Conservation (phyloP, 1,140 invertebrate species). For the Temnothorax curvispinosus region DNA sequence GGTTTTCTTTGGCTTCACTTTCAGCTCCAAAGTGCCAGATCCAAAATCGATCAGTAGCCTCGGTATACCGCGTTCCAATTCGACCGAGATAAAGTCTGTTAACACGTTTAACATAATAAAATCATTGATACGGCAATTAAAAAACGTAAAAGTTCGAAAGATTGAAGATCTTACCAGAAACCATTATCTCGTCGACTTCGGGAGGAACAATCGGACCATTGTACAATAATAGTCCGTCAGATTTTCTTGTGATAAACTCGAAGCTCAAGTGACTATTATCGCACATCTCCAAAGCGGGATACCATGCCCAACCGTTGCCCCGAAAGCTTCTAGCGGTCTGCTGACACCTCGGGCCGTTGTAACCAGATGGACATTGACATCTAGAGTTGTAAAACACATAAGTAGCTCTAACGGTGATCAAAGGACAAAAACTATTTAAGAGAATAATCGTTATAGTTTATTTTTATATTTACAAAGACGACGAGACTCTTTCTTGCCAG, state of each 20-base stretch:
- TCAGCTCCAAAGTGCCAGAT: slow-evolving; percentile 95
- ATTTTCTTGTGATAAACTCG: slow-evolving; percentile 96
- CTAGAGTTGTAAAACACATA: slow-evolving; percentile 77
- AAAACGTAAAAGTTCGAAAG: not conserved
- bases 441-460: not conserved
- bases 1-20: slow-evolving; percentile 94
- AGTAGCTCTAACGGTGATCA: not conserved
- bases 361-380: slow-evolving; percentile 96
- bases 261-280: slow-evolving; percentile 97
- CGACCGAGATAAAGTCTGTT: slow-evolving; percentile 96
- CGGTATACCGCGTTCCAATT: slow-evolving; percentile 96
- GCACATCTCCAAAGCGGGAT: slow-evolving; percentile 97
- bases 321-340: slow-evolving; percentile 97
- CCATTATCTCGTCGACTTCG: slow-evolving; percentile 94
- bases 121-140: not conserved
- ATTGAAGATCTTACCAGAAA: slow-evolving; percentile 87
- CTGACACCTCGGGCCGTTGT: slow-evolving; percentile 97
- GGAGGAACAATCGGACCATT: slow-evolving; percentile 98
- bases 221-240: slow-evolving; percentile 97
- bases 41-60: slow-evolving; percentile 97
- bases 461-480: not conserved
- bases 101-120: not conserved
- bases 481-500: not conserved
- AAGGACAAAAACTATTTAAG: not conserved
- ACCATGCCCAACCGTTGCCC: slow-evolving; percentile 98